Evolutionary conservation across 2,888 invertebrate species (phyloP), one percentile per base, ranked within the genome.

Genomic region (Trypoxylon attenuatum): DNA sequence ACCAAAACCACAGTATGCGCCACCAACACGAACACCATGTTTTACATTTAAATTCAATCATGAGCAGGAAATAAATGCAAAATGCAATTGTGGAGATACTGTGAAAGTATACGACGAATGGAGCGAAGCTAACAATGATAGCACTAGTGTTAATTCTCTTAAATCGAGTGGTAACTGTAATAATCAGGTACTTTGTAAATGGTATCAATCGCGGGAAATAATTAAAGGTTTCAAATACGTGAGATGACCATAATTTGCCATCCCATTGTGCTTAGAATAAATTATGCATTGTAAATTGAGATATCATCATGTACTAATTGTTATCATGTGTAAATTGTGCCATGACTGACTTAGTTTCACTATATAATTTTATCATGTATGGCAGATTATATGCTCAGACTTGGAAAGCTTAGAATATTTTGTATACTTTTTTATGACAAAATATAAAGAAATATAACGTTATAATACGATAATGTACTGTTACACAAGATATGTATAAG

Each of bases 131-230:
- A 13, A 49, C 6, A 3, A 0, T 16, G 58, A 57, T 1, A 62
- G 69, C 15, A 45, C 51, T 23, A 56, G 10, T 2, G 47, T 71
- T 8, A 43, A 42, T 23, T 46, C 56, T 25, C 62, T 51, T 19
- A 33, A 62, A 15, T 59, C 59, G 42, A 55, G 70, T 18, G 33
- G 56, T 10, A 57, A 55, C 23, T 38, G 61, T 10, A 50, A 27
- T 27, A 47, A 21, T 5, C 52, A 77, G 41, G 38, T 42, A 52
- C 61, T 74, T 4, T 85, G 80, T 63, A 72, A 65, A 22, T 87
- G 87, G 87, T 86, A 85, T 71, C 87, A 86, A 55, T 85, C 86
- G 0, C 82, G 64, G 59, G 82, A 85, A 71, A 70, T 85, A 16
- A 80, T 87, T 50, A 86, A 82, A 67, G 86, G 86, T 49, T 87